Evolutionary conservation across 2,888 invertebrate genomes (phyloP).

Genomic region (Hemithea aestivaria): DNA sequence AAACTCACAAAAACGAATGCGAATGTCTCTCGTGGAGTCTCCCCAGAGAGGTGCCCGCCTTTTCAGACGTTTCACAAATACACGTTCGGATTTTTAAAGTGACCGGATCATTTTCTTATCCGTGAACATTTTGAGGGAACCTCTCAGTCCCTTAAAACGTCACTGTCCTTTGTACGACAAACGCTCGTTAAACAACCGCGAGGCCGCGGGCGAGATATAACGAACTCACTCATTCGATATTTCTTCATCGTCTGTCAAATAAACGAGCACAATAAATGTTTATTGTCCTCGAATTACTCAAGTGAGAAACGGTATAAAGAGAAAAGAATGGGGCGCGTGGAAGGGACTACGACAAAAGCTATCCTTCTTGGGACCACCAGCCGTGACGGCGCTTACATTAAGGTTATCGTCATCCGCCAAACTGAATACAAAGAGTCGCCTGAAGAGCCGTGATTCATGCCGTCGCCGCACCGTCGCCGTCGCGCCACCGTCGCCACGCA

Average conservation of each 20-base stretch:
- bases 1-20: conserved; percentile 59
- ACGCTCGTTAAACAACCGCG: conserved; percentile 52
- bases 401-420: conserved; percentile 77
- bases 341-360: conserved; percentile 75
- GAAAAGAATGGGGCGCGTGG: conserved; percentile 71
- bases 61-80: conserved; percentile 56
- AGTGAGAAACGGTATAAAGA: conserved; percentile 75
- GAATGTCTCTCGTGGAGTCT: conserved; percentile 48
- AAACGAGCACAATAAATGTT: conserved; percentile 76
- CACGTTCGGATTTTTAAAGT: conserved; percentile 48
- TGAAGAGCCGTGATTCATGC: conserved; percentile 68
- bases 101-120: conserved; percentile 50
- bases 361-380: conserved; percentile 75
- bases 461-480: background rate
- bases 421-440: conserved; percentile 71
- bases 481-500: conserved; percentile 41
- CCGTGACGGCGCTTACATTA: conserved; percentile 78
- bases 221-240: conserved; percentile 66
- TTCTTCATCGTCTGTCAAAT: conserved; percentile 74
- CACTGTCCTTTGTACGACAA: conserved; percentile 40
- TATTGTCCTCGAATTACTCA: conserved; percentile 77
- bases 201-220: conserved; percentile 49
- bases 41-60: conserved; percentile 43
- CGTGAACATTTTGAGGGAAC: conserved; percentile 36
- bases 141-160: conserved; percentile 30